Conservation (phyloP, 2,888 invertebrate species). For the Romanomermis culicivorax region DNA sequence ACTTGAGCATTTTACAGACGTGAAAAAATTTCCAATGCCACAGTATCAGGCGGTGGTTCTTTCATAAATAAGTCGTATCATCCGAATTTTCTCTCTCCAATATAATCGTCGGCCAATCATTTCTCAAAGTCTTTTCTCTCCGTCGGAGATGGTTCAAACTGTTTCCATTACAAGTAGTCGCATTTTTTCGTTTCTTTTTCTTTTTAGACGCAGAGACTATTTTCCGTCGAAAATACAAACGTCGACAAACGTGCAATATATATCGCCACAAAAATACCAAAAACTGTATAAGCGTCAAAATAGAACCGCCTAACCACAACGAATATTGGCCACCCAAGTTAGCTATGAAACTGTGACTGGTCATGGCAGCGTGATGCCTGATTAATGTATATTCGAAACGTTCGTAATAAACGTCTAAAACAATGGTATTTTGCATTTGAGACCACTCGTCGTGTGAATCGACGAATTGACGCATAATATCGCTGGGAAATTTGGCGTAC, state of each 20-base stretch:
- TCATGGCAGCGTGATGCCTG: constrained; percentile 21
- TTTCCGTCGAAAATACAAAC: no score
- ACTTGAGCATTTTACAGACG: no score
- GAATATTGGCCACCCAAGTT: constrained; percentile 4
- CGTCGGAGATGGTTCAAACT: no score
- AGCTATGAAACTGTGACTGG: constrained; percentile 12
- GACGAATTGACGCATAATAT: not conserved
- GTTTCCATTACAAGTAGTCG: no score
- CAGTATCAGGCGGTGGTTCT: no score
- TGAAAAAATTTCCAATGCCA: no score
- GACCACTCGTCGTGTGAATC: constrained; percentile 4
- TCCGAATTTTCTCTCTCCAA: no score
- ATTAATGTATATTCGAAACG: constrained; percentile 20
- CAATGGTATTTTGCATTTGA: constrained; percentile 15
- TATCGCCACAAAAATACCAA: not conserved
- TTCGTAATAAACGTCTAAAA: constrained; percentile 16
- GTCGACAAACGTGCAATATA: not conserved
- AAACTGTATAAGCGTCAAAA: not conserved
- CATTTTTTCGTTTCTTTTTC: no score
- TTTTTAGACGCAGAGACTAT: no score
- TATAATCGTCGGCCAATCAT: no score
- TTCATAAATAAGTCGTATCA: no score
- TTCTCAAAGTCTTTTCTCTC: no score
- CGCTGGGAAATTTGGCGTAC: constrained; percentile 18
- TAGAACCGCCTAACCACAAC: constrained; percentile 4